Conservation (phyloP, 2,113 vertebrate genomes). For the Melanerpes formicivorus region DNA sequence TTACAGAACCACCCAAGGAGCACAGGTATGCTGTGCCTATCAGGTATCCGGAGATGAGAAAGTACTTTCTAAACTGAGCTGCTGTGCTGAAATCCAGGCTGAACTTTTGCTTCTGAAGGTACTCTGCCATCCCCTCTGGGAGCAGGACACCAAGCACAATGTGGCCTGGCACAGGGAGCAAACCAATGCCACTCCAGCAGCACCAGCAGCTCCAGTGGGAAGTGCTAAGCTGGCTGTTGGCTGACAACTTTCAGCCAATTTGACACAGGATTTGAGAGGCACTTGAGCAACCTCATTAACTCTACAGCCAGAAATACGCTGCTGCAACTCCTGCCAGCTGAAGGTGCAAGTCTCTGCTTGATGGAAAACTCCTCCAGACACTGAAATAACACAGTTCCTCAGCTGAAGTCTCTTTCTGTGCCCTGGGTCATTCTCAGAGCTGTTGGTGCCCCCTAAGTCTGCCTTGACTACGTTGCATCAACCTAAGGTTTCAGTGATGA, state of each 20-base stretch:
- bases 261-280: not conserved
- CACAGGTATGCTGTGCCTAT: rapidly evolving
- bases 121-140: not conserved
- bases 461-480: constrained; percentile 20
- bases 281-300: not conserved
- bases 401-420: constrained; percentile 23
- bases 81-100: rapidly evolving
- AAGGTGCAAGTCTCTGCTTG: constrained; percentile 7
- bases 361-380: constrained; percentile 59
- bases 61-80: not conserved
- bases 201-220: not conserved
- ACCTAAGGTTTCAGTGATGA: constrained; percentile 39
- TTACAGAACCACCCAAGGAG: not conserved
- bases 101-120: not conserved
- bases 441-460: constrained; percentile 40
- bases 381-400: constrained; percentile 54
- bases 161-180: rapidly evolving
- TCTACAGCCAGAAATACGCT: not conserved
- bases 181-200: rapidly evolving
- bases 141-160: not conserved
- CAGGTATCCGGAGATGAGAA: not conserved
- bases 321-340: not conserved
- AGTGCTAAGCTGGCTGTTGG: not conserved
- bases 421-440: constrained; percentile 27
- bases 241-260: not conserved